Evolutionary conservation across 53 echinoderm and acorn worm genomes (phyloP).

Genomic region (Henricia sp.): DNA sequence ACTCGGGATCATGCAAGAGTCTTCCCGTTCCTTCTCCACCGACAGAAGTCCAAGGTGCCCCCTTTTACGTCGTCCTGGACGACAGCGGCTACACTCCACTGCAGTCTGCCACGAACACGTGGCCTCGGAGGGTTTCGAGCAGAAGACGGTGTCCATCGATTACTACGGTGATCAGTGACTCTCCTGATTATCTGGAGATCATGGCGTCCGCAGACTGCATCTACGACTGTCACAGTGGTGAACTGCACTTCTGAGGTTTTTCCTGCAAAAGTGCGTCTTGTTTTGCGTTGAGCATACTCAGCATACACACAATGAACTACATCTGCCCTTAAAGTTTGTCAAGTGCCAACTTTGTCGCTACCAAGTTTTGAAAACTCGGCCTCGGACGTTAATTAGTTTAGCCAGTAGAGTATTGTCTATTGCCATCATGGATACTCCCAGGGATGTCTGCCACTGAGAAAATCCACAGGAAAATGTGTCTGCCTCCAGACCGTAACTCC

Average conservation of each 20-base stretch:
- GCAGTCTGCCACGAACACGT: conserved; percentile 29
- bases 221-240: background rate
- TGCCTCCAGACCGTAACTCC: too few relatives aligned
- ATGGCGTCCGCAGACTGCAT: conserved; percentile 48
- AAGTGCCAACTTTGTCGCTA: too few relatives aligned
- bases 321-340: too few relatives aligned
- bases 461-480: too few relatives aligned
- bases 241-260: background rate
- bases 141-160: conserved; percentile 14
- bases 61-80: background rate
- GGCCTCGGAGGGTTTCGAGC: conserved; percentile 33
- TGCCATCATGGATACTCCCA: too few relatives aligned
- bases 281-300: too few relatives aligned
- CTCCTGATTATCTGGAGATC: conserved; percentile 47
- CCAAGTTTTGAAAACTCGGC: too few relatives aligned
- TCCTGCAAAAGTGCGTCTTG: too few relatives aligned
- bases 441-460: too few relatives aligned
- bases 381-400: too few relatives aligned
- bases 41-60: background rate
- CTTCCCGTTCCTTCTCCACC: conserved; percentile 40
- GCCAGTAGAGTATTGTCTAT: too few relatives aligned
- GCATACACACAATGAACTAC: too few relatives aligned
- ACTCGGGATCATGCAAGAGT: conserved; percentile 9
- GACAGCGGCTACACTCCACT: conserved; percentile 22
- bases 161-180: background rate